Conservation (phyloP, 2,888 invertebrate species). For the Pseudococcus viburni region DNA sequence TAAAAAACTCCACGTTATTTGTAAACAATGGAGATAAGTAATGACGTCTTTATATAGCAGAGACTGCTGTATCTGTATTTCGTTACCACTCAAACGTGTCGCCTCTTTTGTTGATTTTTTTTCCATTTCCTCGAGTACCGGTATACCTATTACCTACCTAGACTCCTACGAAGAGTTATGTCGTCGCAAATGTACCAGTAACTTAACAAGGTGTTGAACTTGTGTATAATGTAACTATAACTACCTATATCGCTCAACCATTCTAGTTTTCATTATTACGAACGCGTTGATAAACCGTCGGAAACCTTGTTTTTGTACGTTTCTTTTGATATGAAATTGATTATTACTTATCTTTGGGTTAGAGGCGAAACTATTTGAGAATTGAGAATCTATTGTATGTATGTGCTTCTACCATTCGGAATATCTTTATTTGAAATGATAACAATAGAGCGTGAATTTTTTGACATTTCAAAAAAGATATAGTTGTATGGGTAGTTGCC, state of each 20-base stretch:
- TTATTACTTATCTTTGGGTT: constrained; percentile 6
- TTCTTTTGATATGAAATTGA: constrained; percentile 14
- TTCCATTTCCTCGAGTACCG: neutral
- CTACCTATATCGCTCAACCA: neutral
- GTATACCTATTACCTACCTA: neutral
- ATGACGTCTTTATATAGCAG: neutral
- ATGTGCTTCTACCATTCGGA: neutral
- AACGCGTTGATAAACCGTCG: neutral
- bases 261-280: neutral
- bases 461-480: too few species aligned
- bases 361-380: neutral
- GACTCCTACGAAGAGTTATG: neutral
- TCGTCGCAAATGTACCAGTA: neutral
- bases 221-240: neutral
- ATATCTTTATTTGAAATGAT: neutral
- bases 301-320: constrained; percentile 10
- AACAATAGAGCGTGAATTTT: neutral
- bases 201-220: neutral
- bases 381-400: neutral
- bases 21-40: constrained; percentile 30
- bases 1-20: constrained; percentile 1
- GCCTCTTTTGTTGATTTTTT: constrained; percentile 5
- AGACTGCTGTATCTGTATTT: neutral
- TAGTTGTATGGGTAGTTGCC: too few species aligned
- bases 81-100: constrained; percentile 26